phyloP scores from a whole-genome alignment of 2,888 invertebrate genomes.

The Athrips mouffetella region DNA sequence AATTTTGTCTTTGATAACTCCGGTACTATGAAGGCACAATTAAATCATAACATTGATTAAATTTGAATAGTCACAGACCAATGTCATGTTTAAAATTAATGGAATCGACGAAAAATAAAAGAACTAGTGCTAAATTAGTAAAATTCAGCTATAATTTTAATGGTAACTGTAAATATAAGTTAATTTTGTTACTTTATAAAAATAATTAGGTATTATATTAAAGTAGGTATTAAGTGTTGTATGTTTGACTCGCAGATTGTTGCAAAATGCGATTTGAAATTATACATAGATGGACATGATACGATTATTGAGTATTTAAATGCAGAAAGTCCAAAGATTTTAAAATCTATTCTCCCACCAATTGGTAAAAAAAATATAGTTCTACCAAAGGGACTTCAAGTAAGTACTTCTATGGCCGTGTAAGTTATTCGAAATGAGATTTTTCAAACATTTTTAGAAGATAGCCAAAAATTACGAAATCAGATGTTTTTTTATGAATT shows the following conservation, averaged over 20 bases:
- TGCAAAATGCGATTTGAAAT: conserved; percentile 74
- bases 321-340: conserved; percentile 71
- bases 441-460: background rate
- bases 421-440: conserved; percentile 10
- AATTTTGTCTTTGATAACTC: conserved; percentile 18
- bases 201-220: conserved; percentile 76
- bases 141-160: conserved; percentile 74
- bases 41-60: conserved; percentile 29
- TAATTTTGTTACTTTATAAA: conserved; percentile 78
- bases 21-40: conserved; percentile 32
- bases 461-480: conserved; percentile 9
- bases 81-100: conserved; percentile 11
- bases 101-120: conserved; percentile 40
- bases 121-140: conserved; percentile 67
- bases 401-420: conserved; percentile 15
- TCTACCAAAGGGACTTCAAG: conserved; percentile 59
- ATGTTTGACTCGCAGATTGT: conserved; percentile 76
- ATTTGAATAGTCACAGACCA: conserved; percentile 25
- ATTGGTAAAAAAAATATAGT: conserved; percentile 60
- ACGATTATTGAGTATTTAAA: conserved; percentile 50
- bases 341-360: conserved; percentile 66
- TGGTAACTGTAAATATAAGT: conserved; percentile 77
- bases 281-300: conserved; percentile 67
- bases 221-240: conserved; percentile 75
- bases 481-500: background rate